These are phyloP conservation scores for Gobio gobio DNA, from an alignment of 2,113 vertebrate genomes.

Conservation along the genomic window DNA sequence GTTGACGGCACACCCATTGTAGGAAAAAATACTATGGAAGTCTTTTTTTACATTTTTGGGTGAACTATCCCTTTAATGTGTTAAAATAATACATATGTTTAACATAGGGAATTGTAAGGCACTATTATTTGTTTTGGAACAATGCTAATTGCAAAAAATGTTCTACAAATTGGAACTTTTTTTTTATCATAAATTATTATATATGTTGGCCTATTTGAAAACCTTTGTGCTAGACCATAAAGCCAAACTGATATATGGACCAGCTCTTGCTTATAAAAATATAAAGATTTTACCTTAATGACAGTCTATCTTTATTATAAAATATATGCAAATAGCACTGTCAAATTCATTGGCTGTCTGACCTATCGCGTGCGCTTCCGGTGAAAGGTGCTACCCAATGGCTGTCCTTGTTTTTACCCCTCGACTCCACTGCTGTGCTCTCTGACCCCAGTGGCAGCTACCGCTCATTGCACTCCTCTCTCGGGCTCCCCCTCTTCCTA, in stretches of 20 bases:
- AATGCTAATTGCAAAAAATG: too few relatives aligned
- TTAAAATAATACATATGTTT: background rate
- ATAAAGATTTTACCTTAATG: background rate
- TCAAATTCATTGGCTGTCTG: slow-evolving; percentile 11
- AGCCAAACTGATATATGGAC: background rate
- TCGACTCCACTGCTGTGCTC: slow-evolving; percentile 73
- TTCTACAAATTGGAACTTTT: too few relatives aligned
- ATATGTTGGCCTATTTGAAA: background rate
- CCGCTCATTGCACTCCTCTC: slow-evolving; percentile 78
- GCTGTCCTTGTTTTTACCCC: slow-evolving; percentile 25
- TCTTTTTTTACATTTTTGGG: too few relatives aligned
- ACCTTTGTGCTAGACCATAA: background rate
- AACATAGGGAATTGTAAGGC: background rate
- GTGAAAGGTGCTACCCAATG: slow-evolving; percentile 13
- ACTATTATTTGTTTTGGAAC: background rate
- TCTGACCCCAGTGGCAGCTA: slow-evolving; percentile 85
- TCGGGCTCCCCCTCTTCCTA: slow-evolving; percentile 54
- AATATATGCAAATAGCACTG: background rate
- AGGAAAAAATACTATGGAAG: too few relatives aligned
- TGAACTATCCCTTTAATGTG: background rate
- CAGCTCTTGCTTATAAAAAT: background rate
- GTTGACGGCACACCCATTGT: too few relatives aligned
- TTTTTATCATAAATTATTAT: too few relatives aligned
- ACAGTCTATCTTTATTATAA: background rate
- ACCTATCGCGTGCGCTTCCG: slow-evolving; percentile 9